A percentile compares a stretch with the other conserved stretches of the same genome.
phyloP scores from a whole-genome alignment of 1,140 invertebrate genomes.

The Zaprionus ghesquierei region DNA sequence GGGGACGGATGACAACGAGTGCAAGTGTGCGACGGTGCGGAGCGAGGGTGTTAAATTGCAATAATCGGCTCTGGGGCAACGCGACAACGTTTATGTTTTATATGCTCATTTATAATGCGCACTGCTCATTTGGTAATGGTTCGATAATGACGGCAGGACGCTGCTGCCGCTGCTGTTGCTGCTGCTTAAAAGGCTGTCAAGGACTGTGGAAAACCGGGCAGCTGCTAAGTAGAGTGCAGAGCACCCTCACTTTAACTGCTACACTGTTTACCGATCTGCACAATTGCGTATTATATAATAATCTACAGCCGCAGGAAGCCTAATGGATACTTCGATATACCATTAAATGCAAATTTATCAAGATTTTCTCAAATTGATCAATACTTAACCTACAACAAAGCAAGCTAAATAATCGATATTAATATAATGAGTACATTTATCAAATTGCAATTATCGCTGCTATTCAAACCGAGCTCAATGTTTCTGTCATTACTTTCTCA shows the following conservation, averaged over 20 bases:
- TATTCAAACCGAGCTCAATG: too few species aligned
- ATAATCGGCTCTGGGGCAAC: conserved; percentile 69
- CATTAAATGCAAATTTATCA: not conserved
- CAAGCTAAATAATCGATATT: too few species aligned
- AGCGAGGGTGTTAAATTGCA: conserved; percentile 76
- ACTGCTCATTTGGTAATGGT: conserved; percentile 76
- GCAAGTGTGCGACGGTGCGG: not conserved
- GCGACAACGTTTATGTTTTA: conserved; percentile 79
- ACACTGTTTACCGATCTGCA: conserved; percentile 1
- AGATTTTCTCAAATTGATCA: too few species aligned
- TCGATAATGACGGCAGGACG: conserved; percentile 65
- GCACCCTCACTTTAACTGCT: not conserved
- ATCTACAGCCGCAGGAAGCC: not conserved
- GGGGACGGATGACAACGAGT: not conserved
- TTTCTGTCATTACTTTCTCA: not conserved
- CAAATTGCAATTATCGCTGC: not conserved
- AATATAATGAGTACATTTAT: too few species aligned
- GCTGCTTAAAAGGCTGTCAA: conserved; percentile 56
- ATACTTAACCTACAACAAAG: not conserved
- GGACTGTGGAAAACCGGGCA: conserved; percentile 54
- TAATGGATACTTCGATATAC: not conserved
- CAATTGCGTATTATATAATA: not conserved
- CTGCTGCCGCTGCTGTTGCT: not conserved
- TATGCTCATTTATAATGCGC: conserved; percentile 77
- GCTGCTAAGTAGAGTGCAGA: conserved; percentile 33